These are phyloP conservation scores for Mamestra brassicae DNA, from an alignment of 2,888 invertebrate species.

Conservation along the genomic window DNA sequence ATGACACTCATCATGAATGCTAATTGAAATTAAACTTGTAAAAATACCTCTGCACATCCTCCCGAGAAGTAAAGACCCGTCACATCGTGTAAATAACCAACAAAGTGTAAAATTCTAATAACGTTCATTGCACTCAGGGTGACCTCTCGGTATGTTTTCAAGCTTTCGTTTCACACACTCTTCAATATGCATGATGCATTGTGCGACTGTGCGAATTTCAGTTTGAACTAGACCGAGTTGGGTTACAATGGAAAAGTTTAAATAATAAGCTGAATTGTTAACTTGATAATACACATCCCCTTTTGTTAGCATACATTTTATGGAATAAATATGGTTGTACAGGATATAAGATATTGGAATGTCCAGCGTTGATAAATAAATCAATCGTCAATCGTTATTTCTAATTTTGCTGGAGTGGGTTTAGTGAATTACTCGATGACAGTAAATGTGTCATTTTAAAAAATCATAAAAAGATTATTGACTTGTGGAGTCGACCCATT, in stretches of 20 bases:
- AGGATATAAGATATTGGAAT: no score
- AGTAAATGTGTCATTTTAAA: no score
- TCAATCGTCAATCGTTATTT: no score
- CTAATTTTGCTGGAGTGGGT: no score
- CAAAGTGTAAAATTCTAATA: neutral
- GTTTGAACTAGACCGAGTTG: neutral
- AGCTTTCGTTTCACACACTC: constrained; percentile 3
- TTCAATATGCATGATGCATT: constrained; percentile 31
- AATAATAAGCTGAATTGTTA: neutral
- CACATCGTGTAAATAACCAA: neutral
- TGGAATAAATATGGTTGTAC: no score
- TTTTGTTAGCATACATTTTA: neutral
- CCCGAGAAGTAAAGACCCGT: neutral
- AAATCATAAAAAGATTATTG: no score
- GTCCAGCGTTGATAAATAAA: no score
- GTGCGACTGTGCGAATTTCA: neutral
- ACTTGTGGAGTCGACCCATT: no score
- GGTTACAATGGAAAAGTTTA: neutral
- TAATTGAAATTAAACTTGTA: neutral
- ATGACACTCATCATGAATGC: neutral
- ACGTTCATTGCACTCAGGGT: neutral
- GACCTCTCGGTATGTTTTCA: neutral
- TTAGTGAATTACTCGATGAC: no score
- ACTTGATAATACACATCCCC: neutral
- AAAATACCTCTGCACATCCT: neutral